phyloP scores from a whole-genome alignment of 2,797 vertebrate genomes.

The Protosalanx chinensis region DNA sequence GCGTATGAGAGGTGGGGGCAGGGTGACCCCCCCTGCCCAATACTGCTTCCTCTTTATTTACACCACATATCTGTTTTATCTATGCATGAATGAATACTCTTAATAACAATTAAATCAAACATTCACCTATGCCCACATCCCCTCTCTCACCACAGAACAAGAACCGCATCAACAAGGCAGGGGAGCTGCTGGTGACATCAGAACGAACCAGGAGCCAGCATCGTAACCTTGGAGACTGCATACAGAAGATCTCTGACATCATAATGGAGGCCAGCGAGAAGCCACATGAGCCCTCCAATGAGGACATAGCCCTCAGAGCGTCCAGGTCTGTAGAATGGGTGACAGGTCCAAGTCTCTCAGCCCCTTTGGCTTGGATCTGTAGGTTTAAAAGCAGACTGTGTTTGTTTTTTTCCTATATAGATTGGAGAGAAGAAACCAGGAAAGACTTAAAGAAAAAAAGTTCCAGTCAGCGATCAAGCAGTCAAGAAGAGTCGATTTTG shows the following conservation, averaged over 20 bases:
- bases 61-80: too few species aligned
- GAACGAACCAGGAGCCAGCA: conserved; percentile 89
- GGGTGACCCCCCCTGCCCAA: too few species aligned
- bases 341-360: not conserved
- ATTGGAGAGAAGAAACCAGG: conserved; percentile 81
- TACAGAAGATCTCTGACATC: conserved; percentile 85
- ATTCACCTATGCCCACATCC: not conserved
- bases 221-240: conserved; percentile 83
- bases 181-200: conserved; percentile 86
- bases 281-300: conserved; percentile 70
- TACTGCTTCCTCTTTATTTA: too few species aligned
- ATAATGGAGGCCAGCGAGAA: conserved; percentile 74
- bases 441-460: conserved; percentile 85
- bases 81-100: too few species aligned
- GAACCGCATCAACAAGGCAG: conserved; percentile 84
- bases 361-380: not conserved
- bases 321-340: conserved; percentile 70
- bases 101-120: too few species aligned
- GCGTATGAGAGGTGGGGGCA: too few species aligned
- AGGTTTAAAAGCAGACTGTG: not conserved
- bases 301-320: conserved; percentile 69
- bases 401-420: conserved; percentile 64
- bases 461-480: conserved; percentile 77
- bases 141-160: conserved; percentile 69
- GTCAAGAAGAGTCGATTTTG: conserved; percentile 76